Conservation (phyloP, 2,113 vertebrate species). For the Montifringilla adamsi region DNA sequence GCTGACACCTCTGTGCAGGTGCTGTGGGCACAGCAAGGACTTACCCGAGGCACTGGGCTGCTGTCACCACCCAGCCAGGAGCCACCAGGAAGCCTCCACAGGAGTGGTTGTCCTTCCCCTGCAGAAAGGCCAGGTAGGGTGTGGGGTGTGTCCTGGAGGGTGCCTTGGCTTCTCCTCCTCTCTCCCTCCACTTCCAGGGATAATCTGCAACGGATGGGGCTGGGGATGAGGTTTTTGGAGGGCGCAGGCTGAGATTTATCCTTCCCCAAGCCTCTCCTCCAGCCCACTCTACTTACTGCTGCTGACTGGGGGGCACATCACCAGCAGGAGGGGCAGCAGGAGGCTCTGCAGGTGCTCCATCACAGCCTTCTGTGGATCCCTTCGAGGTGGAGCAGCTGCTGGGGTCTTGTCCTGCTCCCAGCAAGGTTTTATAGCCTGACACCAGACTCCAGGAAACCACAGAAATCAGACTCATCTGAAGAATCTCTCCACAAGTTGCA, state of each 20-base stretch:
- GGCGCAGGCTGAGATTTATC: background rate
- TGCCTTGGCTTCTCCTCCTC: background rate
- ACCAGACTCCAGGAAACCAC: constrained; percentile 61
- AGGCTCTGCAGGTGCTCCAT: background rate
- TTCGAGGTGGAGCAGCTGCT: background rate
- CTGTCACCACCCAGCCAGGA: constrained; percentile 53
- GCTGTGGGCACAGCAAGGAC: background rate
- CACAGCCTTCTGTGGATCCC: background rate
- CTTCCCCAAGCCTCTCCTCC: background rate
- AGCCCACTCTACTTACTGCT: background rate
- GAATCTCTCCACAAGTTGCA: background rate
- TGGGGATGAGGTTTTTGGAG: background rate
- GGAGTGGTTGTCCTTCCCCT: background rate
- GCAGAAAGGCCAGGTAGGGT: constrained; percentile 5
- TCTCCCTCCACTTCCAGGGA: background rate
- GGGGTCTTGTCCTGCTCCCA: background rate
- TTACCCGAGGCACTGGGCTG: constrained; percentile 45
- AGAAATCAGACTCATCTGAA: background rate
- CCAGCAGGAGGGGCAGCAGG: background rate
- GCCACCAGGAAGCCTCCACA: constrained; percentile 52
- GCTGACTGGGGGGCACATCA: background rate
- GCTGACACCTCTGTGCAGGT: rapidly evolving
- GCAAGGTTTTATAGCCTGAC: constrained; percentile 47
- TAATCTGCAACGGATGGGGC: background rate
- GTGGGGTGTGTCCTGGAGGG: background rate